phyloP scores from a whole-genome alignment of 2,113 vertebrate genomes.

The Probosciger aterrimus region DNA sequence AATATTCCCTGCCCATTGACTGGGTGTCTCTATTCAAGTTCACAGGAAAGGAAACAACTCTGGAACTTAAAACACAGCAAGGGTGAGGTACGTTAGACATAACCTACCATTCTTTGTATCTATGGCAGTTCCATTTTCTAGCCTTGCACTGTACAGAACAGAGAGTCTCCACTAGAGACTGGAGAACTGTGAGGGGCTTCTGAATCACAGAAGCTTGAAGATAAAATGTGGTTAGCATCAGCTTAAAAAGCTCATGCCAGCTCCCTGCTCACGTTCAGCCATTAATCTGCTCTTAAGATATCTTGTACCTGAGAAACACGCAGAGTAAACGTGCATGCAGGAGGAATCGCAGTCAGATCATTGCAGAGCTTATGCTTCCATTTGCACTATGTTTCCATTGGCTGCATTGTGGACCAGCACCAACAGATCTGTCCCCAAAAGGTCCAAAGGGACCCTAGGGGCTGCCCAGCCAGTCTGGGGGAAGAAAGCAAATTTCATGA shows the following conservation, averaged over 20 bases:
- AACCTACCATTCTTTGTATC: neutral
- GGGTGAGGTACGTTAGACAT: neutral
- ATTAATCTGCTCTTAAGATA: neutral
- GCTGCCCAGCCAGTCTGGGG: neutral
- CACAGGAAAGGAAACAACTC: neutral
- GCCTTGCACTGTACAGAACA: neutral
- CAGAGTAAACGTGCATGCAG: neutral
- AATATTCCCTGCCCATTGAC: neutral
- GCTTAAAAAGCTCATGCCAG: neutral
- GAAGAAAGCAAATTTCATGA: neutral
- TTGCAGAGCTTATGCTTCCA: neutral
- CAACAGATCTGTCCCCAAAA: neutral
- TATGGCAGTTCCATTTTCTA: neutral
- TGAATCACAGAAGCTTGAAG: neutral
- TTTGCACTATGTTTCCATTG: neutral
- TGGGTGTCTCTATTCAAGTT: neutral
- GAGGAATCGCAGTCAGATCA: neutral
- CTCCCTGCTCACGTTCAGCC: neutral
- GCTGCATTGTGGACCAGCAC: neutral
- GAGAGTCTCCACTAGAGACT: neutral
- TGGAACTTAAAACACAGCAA: neutral
- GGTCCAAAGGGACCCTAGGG: neutral
- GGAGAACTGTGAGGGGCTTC: neutral
- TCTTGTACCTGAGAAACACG: neutral
- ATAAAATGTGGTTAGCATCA: neutral